phyloP scores from a whole-genome alignment of 2,113 vertebrate species.

The Oriolus oriolus region DNA sequence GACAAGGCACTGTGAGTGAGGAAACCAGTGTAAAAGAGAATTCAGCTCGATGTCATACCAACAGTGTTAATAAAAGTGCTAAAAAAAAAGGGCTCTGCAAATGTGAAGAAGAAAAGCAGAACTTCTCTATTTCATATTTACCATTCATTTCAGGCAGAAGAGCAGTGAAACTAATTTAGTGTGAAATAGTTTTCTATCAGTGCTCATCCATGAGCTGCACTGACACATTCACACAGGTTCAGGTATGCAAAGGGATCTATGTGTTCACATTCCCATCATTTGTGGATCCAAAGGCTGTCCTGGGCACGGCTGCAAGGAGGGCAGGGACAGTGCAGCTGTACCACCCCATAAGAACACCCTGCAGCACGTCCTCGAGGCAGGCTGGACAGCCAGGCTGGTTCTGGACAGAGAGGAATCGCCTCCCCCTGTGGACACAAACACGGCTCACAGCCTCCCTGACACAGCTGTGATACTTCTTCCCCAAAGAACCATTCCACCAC shows the following conservation, averaged over 20 bases:
- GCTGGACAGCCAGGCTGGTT: background rate
- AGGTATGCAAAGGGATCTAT: background rate
- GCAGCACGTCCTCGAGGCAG: background rate
- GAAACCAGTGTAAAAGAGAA: background rate
- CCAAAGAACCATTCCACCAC: background rate
- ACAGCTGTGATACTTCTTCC: background rate
- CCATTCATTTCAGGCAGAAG: background rate
- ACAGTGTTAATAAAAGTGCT: background rate
- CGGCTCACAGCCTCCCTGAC: background rate
- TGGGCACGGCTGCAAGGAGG: rapidly evolving
- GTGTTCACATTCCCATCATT: rapidly evolving
- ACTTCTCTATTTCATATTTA: background rate
- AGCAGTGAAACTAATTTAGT: background rate
- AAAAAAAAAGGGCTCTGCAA: background rate
- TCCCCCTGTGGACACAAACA: background rate
- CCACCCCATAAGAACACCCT: rapidly evolving
- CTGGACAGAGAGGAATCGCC: rapidly evolving
- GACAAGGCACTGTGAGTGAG: background rate
- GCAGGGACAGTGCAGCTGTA: background rate
- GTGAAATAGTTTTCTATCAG: background rate
- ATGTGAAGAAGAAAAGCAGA: background rate
- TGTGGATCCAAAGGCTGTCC: background rate
- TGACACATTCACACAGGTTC: background rate
- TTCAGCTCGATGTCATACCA: background rate
- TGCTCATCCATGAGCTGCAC: background rate